These are phyloP conservation scores for Frankliniella intonsa DNA, from an alignment of 2,888 invertebrate genomes.

Conservation along the genomic window DNA sequence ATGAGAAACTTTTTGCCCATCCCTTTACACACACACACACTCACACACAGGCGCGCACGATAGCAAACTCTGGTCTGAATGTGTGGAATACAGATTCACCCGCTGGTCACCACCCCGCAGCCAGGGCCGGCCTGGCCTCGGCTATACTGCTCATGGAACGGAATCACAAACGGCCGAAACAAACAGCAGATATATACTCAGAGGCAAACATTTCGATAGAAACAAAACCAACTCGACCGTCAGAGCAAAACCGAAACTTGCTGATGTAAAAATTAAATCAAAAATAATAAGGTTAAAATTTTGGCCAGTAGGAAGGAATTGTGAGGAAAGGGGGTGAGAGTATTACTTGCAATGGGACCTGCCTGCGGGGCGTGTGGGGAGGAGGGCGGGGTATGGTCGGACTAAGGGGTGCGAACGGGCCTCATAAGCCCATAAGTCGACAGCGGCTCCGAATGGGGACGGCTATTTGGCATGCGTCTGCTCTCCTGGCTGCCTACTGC, in stretches of 20 bases:
- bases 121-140: too few species aligned
- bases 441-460: slow-evolving; percentile 5
- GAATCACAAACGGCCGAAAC: too few species aligned
- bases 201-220: too few species aligned
- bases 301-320: neutral
- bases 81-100: too few species aligned
- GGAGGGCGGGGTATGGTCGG: neutral
- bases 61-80: too few species aligned
- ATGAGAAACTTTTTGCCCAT: neutral
- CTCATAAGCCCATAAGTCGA: slow-evolving; percentile 15
- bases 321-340: neutral
- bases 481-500: slow-evolving; percentile 4
- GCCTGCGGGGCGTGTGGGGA: neutral
- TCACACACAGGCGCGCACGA: neutral
- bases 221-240: too few species aligned
- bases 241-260: too few species aligned
- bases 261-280: too few species aligned
- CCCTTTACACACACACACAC: neutral
- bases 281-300: neutral
- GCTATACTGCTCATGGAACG: too few species aligned
- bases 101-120: too few species aligned
- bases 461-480: slow-evolving; percentile 21
- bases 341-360: neutral
- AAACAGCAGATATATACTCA: too few species aligned
- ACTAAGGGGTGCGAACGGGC: neutral